Evolutionary conservation across 2,797 vertebrate genomes (phyloP).

Genomic region (Cephalopachus bancanus): DNA sequence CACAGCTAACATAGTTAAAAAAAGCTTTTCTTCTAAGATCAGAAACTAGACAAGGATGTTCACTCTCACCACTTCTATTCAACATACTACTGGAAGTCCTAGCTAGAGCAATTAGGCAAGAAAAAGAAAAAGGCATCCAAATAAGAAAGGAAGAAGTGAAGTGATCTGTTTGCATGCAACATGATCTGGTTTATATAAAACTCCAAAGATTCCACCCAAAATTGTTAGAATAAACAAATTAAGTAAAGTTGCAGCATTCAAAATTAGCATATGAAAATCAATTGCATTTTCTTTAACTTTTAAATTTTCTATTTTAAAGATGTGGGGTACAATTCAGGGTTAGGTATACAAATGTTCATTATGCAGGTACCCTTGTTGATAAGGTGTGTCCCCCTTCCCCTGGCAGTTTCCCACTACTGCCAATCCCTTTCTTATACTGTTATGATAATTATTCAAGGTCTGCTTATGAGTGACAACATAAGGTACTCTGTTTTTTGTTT

Average conservation of each 20-base stretch:
- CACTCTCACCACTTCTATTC: too few relatives aligned
- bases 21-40: neutral
- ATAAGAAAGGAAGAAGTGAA: neutral
- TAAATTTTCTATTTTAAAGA: too few relatives aligned
- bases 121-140: neutral
- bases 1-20: neutral
- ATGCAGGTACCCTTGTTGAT: too few relatives aligned
- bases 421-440: too few relatives aligned
- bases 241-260: neutral
- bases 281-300: neutral
- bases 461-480: too few relatives aligned
- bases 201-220: too few relatives aligned
- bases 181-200: neutral
- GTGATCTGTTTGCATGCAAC: neutral
- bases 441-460: too few relatives aligned
- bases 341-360: too few relatives aligned
- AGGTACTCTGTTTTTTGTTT: too few relatives aligned
- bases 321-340: too few relatives aligned
- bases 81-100: neutral
- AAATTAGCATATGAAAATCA: neutral
- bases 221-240: neutral
- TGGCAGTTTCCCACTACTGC: too few relatives aligned
- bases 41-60: neutral
- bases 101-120: neutral
- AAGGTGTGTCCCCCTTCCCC: too few relatives aligned